Evolutionary conservation across 2,888 invertebrate species (phyloP).

Genomic region (Sinodicranocentrus sp.): DNA sequence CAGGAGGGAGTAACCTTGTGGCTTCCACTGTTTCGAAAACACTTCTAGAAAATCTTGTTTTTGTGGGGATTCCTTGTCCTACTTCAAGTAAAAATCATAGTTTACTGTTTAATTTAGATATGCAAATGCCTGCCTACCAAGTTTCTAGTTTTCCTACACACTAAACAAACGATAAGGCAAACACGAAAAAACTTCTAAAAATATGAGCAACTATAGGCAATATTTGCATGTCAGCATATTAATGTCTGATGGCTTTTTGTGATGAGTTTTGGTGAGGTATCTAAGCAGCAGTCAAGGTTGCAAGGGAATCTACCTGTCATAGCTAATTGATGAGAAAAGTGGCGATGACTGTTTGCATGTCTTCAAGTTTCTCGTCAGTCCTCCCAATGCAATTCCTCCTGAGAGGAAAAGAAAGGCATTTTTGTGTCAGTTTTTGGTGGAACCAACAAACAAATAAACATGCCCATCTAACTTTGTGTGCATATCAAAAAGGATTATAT

Average conservation of each 20-base stretch:
- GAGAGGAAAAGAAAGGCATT: not conserved
- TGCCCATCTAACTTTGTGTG: not conserved
- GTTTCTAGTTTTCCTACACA: not conserved
- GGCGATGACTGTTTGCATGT: slow-evolving; percentile 29
- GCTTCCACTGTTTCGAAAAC: no score
- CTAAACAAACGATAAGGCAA: not conserved
- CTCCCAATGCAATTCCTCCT: not conserved
- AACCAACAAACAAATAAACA: not conserved
- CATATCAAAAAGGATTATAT: not conserved
- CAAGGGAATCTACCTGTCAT: slow-evolving; percentile 56
- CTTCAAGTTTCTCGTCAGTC: not conserved
- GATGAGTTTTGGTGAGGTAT: not conserved
- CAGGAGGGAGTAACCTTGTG: no score
- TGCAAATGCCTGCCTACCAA: not conserved
- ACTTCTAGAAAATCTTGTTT: slow-evolving; percentile 24
- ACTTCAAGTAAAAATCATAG: not conserved
- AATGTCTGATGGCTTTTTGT: slow-evolving; percentile 34
- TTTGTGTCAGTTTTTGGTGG: slow-evolving; percentile 10
- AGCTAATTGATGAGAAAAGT: slow-evolving; percentile 63
- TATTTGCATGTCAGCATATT: slow-evolving; percentile 4
- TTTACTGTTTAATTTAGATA: not conserved
- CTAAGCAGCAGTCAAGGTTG: slow-evolving; percentile 57
- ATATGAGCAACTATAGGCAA: not conserved
- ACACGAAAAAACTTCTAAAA: slow-evolving; percentile 14
- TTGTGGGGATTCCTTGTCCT: slow-evolving; percentile 47